Conservation (phyloP, 2,113 vertebrate genomes). For the Leptosomus discolor region DNA sequence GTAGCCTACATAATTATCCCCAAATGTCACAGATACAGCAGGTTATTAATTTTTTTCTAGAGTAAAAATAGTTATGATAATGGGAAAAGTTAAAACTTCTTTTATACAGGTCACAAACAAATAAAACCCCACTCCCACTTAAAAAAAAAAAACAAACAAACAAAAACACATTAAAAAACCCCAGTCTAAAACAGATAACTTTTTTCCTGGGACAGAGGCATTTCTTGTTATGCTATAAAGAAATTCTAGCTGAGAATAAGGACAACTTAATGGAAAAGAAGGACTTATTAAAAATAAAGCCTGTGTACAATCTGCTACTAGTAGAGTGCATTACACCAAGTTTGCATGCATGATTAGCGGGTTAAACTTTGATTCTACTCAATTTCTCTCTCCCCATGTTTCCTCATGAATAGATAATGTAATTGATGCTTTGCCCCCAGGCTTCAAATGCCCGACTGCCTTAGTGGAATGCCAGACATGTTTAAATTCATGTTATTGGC, state of each 20-base stretch:
- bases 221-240: background rate
- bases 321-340: constrained; percentile 29
- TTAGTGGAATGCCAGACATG: constrained; percentile 54
- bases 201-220: background rate
- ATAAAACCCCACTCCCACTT: background rate
- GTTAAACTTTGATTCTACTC: constrained; percentile 53
- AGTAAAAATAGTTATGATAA: background rate
- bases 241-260: background rate
- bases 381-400: constrained; percentile 60
- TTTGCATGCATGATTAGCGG: constrained; percentile 39
- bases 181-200: background rate
- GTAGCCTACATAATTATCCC: background rate
- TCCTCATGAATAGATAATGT: constrained; percentile 70
- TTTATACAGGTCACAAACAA: background rate
- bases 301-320: background rate
- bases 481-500: constrained; percentile 72
- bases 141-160: background rate
- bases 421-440: constrained; percentile 67
- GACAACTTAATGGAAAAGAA: background rate
- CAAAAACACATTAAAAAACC: background rate
- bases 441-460: constrained; percentile 51
- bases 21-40: background rate
- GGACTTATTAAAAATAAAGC: background rate
- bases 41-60: background rate
- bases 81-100: background rate